Evolutionary conservation across 2,797 vertebrate genomes (phyloP).

Genomic region (Chaetodon trifasciatus): DNA sequence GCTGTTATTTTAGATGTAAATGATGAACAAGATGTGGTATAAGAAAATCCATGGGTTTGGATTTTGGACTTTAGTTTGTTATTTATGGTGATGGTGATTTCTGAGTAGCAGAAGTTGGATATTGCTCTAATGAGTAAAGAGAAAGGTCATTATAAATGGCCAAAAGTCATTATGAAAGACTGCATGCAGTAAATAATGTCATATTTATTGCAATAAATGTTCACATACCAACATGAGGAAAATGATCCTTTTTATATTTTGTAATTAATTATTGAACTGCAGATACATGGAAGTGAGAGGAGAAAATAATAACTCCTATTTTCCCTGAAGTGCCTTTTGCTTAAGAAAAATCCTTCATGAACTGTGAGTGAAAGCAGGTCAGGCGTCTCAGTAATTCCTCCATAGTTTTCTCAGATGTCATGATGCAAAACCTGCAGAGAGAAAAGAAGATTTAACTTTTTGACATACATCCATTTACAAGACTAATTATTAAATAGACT

Average conservation of each 20-base stretch:
- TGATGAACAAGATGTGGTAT: neutral
- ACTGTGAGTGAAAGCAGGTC: constrained; percentile 73
- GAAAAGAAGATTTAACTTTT: neutral
- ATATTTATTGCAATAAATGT: constrained; percentile 61
- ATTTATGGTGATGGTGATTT: constrained; percentile 27
- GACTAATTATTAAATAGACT: neutral
- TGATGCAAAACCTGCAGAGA: constrained; percentile 71
- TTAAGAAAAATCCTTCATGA: constrained; percentile 76
- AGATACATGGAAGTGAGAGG: neutral
- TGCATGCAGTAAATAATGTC: neutral
- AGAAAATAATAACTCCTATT: neutral
- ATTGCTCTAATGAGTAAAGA: constrained; percentile 55
- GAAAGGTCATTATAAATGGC: neutral
- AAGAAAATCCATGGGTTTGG: constrained; percentile 41
- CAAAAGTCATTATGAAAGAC: constrained; percentile 8
- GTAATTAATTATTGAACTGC: neutral
- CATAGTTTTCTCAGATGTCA: constrained; percentile 43
- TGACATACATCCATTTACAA: neutral
- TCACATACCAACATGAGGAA: neutral
- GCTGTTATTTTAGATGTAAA: constrained; percentile 25
- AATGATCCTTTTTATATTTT: constrained; percentile 7
- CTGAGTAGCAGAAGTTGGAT: constrained; percentile 51
- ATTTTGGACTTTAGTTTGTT: constrained; percentile 39
- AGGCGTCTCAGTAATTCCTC: constrained; percentile 75
- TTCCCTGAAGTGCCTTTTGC: neutral